Evolutionary conservation across 1,140 invertebrate genomes (phyloP), one percentile per base, ranked within the genome.

Genomic region (Formica exsecta): DNA sequence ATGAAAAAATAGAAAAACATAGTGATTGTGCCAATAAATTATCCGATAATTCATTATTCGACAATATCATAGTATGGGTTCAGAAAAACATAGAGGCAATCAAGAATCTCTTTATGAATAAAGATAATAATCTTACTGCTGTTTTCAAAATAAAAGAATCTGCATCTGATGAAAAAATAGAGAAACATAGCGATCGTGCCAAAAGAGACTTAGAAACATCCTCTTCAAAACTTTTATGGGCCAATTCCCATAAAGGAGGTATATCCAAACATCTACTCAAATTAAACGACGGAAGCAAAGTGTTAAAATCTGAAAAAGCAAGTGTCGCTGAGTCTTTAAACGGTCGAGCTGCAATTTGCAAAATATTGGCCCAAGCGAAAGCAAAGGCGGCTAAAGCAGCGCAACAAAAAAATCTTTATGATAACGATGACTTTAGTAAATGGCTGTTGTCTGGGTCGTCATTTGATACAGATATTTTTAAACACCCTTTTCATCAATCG

Each of bases 291-390:
- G 51, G 22, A 41, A 61, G 22, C 7, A 41, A 76, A 2, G 16
- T 36, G 36, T 38, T 38, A 6, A 44, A 32, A 44, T 68, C 51
- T 19, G 25, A 70, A 0, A 29, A 76, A 19, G 38, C 41, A n/a
- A 25, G 7, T 0, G 11, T 25, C 13, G 25, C 19, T 3, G 13
- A 9, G 16, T 3, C n/a, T 38, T 32, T 38, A 11, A 29, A 77
- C 13, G 13, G 51, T 54, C 38, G 19, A 0, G 32, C 44, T 2
- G 68, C 38, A 11, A 59, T 73, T 36, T 3, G 38, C 7, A 71
- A 62, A 38, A 88, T 87, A 22, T 22, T 80, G 0, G 25, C 16
- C 9, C 16, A 11, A 5, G 22, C 76, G 3, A 75, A 66, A 44
- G 57, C 32, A 6, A 38, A 25, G 11, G 19, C n/a, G 13, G 29